A percentile compares a stretch with the other conserved stretches of the same genome.
Evolutionary conservation across 1,140 invertebrate genomes (phyloP).

Genomic region (Danaus plexippus): DNA sequence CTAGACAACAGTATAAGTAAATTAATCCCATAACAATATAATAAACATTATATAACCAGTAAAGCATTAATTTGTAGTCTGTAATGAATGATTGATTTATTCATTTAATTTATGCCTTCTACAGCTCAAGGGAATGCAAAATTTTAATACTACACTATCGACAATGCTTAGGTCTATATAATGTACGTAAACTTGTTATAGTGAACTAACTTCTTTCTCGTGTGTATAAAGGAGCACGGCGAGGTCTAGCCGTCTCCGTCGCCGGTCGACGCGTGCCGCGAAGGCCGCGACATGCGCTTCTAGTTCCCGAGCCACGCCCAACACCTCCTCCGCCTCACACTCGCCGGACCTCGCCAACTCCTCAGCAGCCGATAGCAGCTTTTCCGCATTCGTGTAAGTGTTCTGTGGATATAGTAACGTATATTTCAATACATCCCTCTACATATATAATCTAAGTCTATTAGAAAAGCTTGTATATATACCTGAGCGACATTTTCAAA

Average conservation of each 20-base stretch:
- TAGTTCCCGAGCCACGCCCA: slow-evolving; percentile 92
- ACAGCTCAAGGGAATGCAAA: too few relatives aligned
- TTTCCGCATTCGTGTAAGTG: slow-evolving; percentile 98
- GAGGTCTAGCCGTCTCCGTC: slow-evolving; percentile 90
- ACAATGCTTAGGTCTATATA: too few relatives aligned
- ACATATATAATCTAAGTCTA: not conserved
- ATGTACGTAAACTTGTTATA: too few relatives aligned
- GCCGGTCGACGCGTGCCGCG: slow-evolving; percentile 92
- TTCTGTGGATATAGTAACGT: slow-evolving; percentile 76
- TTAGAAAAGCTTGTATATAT: slow-evolving; percentile 43
- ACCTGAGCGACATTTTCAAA: slow-evolving; percentile 98
- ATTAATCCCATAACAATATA: not conserved
- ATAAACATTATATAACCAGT: too few relatives aligned
- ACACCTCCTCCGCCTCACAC: slow-evolving; percentile 96
- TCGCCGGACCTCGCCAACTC: slow-evolving; percentile 96
- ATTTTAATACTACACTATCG: too few relatives aligned
- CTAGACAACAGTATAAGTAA: slow-evolving; percentile 27
- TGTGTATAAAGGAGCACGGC: slow-evolving; percentile 97
- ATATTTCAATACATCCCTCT: not conserved
- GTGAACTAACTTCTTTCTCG: slow-evolving; percentile 86
- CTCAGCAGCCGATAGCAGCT: slow-evolving; percentile 94
- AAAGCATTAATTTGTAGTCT: too few relatives aligned
- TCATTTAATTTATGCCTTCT: too few relatives aligned
- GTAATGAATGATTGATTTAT: too few relatives aligned
- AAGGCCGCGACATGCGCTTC: slow-evolving; percentile 94